These are phyloP conservation scores for Chrysemys picta DNA, from an alignment of 2,113 vertebrate genomes.

Conservation along the genomic window DNA sequence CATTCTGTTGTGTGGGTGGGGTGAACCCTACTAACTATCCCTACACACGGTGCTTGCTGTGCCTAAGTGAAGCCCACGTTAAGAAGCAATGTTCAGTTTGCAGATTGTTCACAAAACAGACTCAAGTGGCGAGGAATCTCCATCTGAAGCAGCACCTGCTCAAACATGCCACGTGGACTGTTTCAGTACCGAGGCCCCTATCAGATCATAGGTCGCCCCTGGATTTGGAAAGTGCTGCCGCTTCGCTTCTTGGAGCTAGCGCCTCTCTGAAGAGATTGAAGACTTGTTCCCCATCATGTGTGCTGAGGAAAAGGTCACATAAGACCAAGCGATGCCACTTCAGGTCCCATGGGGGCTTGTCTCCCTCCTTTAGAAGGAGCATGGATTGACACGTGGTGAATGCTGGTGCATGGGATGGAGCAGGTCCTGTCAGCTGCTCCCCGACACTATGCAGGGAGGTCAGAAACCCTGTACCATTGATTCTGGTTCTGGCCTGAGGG, in stretches of 20 bases:
- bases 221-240: background rate
- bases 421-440: background rate
- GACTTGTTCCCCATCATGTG: background rate
- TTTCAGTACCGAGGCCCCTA: background rate
- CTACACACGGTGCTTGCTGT: background rate
- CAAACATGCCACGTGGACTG: background rate
- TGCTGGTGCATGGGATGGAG: background rate
- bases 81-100: background rate
- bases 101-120: background rate
- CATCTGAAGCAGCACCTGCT: background rate
- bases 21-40: background rate
- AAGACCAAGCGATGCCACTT: background rate
- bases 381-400: background rate
- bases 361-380: background rate
- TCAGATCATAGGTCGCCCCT: background rate
- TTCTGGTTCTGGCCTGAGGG: background rate
- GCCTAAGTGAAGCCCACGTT: background rate
- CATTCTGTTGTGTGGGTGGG: background rate
- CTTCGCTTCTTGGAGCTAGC: background rate
- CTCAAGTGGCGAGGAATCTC: background rate
- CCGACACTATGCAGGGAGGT: background rate
- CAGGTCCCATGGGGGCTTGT: background rate
- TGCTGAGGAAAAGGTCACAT: background rate
- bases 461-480: background rate
- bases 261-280: background rate